phyloP scores from a whole-genome alignment of 2,888 invertebrate genomes.

The Folsomia candida region DNA sequence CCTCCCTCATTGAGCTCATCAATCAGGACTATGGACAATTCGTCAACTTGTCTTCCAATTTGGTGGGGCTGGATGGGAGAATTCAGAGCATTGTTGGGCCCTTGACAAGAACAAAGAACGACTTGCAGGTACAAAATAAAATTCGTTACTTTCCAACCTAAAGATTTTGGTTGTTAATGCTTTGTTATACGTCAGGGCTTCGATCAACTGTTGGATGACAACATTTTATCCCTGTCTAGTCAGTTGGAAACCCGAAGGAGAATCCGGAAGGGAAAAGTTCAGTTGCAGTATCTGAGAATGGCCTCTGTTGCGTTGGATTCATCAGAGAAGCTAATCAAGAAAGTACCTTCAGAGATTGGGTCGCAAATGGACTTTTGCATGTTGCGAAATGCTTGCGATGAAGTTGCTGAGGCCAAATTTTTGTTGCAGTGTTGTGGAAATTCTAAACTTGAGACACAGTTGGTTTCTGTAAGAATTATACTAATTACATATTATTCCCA shows the following conservation, averaged over 20 bases:
- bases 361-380: constrained; percentile 35
- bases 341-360: constrained; percentile 32
- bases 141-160: not conserved
- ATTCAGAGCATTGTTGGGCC: constrained; percentile 78
- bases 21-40: constrained; percentile 98
- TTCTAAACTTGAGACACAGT: not conserved
- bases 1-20: constrained; percentile 93
- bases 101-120: constrained; percentile 74
- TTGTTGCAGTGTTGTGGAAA: constrained; percentile 25
- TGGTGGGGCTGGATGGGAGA: constrained; percentile 86
- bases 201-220: constrained; percentile 32
- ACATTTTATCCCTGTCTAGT: constrained; percentile 34
- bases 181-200: constrained; percentile 23
- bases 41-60: constrained; percentile 90
- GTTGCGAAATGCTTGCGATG: constrained; percentile 42
- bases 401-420: constrained; percentile 44
- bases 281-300: constrained; percentile 40
- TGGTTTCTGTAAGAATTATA: not conserved
- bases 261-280: constrained; percentile 35
- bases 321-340: constrained; percentile 38
- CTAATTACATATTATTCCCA: no score
- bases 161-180: no score
- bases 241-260: constrained; percentile 35
- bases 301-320: constrained; percentile 36
- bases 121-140: constrained; percentile 65